Conservation (phyloP, 2,888 invertebrate species). For the Tachina fera region DNA sequence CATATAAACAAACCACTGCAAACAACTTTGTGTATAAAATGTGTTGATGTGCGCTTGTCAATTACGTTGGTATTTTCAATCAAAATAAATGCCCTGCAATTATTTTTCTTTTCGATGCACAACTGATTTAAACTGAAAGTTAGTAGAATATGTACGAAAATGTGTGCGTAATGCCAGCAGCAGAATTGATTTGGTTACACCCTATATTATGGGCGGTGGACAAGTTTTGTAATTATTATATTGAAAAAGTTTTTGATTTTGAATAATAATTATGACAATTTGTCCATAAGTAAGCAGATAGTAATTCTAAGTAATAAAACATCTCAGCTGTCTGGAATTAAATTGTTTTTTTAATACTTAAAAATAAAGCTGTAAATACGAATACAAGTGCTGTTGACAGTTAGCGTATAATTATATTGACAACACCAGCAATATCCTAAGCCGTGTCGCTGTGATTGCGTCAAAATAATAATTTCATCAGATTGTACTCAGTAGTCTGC, state of each 20-base stretch:
- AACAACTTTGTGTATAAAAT: conserved; percentile 26
- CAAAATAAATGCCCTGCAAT: conserved; percentile 73
- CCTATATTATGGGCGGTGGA: not conserved
- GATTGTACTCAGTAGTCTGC: too few relatives aligned
- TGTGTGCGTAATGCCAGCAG: not conserved
- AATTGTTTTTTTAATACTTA: too few relatives aligned
- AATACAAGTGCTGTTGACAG: too few relatives aligned
- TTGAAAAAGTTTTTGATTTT: not conserved
- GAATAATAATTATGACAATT: too few relatives aligned
- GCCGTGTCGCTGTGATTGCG: too few relatives aligned
- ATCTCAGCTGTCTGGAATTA: too few relatives aligned
- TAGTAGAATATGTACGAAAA: conserved; percentile 2
- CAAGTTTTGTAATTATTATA: not conserved
- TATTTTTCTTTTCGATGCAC: conserved; percentile 64
- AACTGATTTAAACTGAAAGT: conserved; percentile 46
- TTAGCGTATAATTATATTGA: too few relatives aligned
- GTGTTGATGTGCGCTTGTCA: conserved; percentile 70
- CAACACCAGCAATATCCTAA: too few relatives aligned
- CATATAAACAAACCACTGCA: not conserved
- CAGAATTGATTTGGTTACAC: not conserved
- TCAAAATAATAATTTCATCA: too few relatives aligned
- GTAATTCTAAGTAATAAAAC: not conserved
- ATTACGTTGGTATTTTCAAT: conserved; percentile 73
- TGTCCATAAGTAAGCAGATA: too few relatives aligned
- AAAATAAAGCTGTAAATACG: too few relatives aligned